Percentiles rank a stretch among this genome's conserved stretches.
phyloP scores from a whole-genome alignment of 2,113 vertebrate genomes.

The Trachemys scripta region DNA sequence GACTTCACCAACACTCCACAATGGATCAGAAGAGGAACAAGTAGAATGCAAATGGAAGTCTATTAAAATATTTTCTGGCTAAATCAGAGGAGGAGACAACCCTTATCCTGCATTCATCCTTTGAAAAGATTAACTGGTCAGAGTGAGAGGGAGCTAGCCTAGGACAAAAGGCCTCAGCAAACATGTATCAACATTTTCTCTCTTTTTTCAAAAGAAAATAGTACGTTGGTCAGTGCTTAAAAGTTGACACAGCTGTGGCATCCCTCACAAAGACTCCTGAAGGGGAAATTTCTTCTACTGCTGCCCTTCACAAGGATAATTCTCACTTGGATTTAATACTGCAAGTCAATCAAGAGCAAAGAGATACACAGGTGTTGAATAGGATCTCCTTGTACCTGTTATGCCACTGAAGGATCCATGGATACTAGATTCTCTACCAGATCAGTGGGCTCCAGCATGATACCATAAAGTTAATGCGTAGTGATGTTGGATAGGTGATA shows the following conservation, averaged over 20 bases:
- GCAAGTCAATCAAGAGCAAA: not conserved
- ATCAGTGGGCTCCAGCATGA: not conserved
- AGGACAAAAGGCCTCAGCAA: not conserved
- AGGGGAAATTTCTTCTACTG: not conserved
- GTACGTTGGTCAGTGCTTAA: not conserved
- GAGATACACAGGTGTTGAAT: not conserved
- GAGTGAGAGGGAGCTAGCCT: too few species aligned
- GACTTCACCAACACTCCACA: not conserved
- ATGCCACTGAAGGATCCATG: not conserved
- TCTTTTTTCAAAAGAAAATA: not conserved
- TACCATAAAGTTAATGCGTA: not conserved
- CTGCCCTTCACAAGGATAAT: not conserved
- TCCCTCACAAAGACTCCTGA: not conserved
- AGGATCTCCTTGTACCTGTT: not conserved
- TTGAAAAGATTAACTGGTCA: not conserved
- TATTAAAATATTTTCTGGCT: too few species aligned
- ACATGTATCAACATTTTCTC: not conserved
- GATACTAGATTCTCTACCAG: too few species aligned
- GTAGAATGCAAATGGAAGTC: not conserved
- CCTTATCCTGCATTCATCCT: not conserved
- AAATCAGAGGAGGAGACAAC: not conserved
- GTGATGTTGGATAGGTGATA: not conserved
- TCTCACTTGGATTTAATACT: not conserved
- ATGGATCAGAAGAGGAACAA: not conserved
- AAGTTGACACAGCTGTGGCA: not conserved